These are phyloP conservation scores for Furcula furcula DNA, from an alignment of 2,888 invertebrate genomes.

Conservation along the genomic window DNA sequence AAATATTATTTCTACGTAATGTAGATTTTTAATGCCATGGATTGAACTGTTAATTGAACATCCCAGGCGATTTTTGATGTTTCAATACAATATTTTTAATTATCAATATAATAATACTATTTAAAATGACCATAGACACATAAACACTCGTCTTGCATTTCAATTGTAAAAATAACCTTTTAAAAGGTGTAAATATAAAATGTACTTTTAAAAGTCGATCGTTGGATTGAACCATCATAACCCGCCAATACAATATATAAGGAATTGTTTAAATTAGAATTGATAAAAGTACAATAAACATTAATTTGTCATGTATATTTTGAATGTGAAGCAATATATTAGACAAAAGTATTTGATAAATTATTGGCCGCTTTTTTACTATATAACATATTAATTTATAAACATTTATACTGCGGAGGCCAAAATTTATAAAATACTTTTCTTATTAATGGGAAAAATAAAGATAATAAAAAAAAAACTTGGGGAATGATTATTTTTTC, in stretches of 20 bases:
- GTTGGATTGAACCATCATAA: slow-evolving; percentile 6
- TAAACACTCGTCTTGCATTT: too few species aligned
- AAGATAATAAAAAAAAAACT: slow-evolving; percentile 39
- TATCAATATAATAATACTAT: slow-evolving; percentile 10
- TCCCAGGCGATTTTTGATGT: background rate
- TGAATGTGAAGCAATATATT: slow-evolving; percentile 76
- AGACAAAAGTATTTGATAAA: slow-evolving; percentile 76
- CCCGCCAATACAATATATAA: slow-evolving; percentile 38
- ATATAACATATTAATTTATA: slow-evolving; percentile 56
- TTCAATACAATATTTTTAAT: background rate
- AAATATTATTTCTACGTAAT: slow-evolving; percentile 40
- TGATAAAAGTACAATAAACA: slow-evolving; percentile 59
- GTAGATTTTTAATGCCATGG: slow-evolving; percentile 38
- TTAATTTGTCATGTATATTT: slow-evolving; percentile 67
- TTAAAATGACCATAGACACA: too few species aligned
- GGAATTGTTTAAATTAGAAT: slow-evolving; percentile 66
- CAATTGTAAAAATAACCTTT: too few species aligned
- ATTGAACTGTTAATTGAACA: slow-evolving; percentile 3
- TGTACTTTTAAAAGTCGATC: slow-evolving; percentile 1
- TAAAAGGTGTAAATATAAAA: slow-evolving; percentile 27
- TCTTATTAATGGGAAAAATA: slow-evolving; percentile 36
- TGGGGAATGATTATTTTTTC: slow-evolving; percentile 70
- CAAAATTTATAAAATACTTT: slow-evolving; percentile 74
- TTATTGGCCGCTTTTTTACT: slow-evolving; percentile 56
- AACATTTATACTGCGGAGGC: slow-evolving; percentile 54